Evolutionary conservation across 2,888 invertebrate species (phyloP), one percentile per base, ranked within the genome.

Genomic region (Amiota minor): DNA sequence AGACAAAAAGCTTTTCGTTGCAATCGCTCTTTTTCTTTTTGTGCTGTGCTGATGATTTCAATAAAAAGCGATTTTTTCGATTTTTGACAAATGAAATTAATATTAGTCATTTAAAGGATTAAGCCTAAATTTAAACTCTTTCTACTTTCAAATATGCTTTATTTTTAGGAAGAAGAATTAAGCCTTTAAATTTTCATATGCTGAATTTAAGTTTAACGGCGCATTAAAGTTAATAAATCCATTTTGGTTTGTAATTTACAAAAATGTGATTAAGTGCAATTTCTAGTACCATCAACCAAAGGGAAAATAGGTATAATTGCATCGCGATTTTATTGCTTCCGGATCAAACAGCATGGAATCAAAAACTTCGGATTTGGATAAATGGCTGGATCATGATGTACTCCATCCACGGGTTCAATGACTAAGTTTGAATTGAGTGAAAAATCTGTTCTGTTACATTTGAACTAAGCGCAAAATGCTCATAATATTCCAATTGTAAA

Each of bases 281-380:
- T 81, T 65, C 87, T 76, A 1, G 88, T 88, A 14, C 88, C 88
- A 65, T 87, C 86, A 14, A 14, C 88, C 88, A 72, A 88, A 89
- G 2, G 88, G 84, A 61, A 88, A 69, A 73, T 81, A 88, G 9
- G 82, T 72, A 55, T 75, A 81, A 1, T 83, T 76, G 72, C 79
- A 77, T 6, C 82, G 76, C 20, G 88, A 90, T 0, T 90, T 86
- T 75, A 91, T 92, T 65, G 90, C 91, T 78, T 91, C 91, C 16
- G 89, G 87, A 0, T 89, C 84, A 83, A 92, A 93, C 78, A 92
- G 87, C 23, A 92, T 91, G 0, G 93, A 93, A 65, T 92, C 90
- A 74, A 92, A 93, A 62, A 89, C 90, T 11, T 91, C 1, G 93
- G 93, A 18, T 93, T 89, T 0, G 92, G 91, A 77, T 91, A 92